Percentiles rank a stretch among this genome's conserved stretches.
phyloP scores from a whole-genome alignment of 2,113 vertebrate genomes.

The Pithys albifrons region DNA sequence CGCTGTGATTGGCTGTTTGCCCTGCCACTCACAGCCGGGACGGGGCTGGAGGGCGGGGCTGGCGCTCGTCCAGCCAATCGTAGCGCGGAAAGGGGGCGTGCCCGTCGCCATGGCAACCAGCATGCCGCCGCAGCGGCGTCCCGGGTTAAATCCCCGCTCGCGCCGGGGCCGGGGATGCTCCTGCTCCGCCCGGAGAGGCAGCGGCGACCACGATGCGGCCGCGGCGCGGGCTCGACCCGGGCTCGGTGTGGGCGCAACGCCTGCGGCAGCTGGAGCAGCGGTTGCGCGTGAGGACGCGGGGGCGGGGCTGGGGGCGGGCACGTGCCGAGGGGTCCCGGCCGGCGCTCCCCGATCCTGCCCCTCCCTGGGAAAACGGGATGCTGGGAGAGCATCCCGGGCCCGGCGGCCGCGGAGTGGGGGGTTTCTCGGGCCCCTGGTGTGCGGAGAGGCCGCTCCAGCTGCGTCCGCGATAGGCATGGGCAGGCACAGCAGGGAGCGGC shows the following conservation, averaged over 20 bases:
- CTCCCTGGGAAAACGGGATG: background rate
- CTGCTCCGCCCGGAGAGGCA: too few relatives aligned
- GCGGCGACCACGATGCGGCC: background rate
- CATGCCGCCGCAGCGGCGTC: background rate
- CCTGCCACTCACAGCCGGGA: background rate
- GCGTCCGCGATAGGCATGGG: accelerated
- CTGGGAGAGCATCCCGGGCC: accelerated
- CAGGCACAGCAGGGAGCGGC: accelerated
- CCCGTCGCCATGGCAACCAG: background rate
- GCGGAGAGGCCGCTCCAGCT: accelerated
- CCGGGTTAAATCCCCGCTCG: background rate
- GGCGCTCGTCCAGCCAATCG: background rate
- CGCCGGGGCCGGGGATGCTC: accelerated
- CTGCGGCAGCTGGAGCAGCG: constrained; percentile 58
- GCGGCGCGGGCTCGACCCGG: background rate
- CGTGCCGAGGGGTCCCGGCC: background rate
- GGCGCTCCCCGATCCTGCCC: accelerated
- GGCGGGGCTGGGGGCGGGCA: background rate
- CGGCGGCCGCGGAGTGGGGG: accelerated
- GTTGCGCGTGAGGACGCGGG: constrained; percentile 32
- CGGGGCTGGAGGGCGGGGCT: accelerated
- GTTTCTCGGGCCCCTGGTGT: accelerated
- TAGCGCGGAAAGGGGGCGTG: background rate
- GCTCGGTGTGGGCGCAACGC: constrained; percentile 4
- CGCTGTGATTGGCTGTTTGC: accelerated